Base-by-base conservation (phyloP, 2,113 vertebrate genomes). In the Polypterus bichir region DNA sequence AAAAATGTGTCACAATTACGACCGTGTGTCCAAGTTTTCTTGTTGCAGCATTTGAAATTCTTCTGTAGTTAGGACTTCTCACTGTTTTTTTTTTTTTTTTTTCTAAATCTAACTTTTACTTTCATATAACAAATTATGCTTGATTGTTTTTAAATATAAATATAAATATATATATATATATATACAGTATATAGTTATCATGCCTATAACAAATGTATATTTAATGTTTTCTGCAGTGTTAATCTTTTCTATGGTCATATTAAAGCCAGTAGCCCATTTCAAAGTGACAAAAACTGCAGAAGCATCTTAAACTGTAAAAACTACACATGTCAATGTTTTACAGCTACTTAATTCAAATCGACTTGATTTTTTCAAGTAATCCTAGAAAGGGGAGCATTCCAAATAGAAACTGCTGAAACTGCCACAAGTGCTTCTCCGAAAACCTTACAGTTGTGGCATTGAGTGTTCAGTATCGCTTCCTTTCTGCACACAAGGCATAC, bases 341-440 rank as follows among this genome's bases (percentile, higher is more conserved):
- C 96, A 98, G 93, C 94, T 92, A 89, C 92, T 94, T 93, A 98
- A 97, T 97, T 97, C 91, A 93, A 97, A 96, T 94, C 97, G 96
- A 98, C 93, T 97, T 98, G 94, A 90, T 95, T 98, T 96, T 97
- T 97, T 96, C 92, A 97, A 97, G 96, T 98, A 93, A 96, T 88
- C 93, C 93, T 97, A 95, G 96, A 95, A 94, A 90, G 95, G 92
- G 94, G 94, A 91, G 88, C 90, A 88, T 80, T 93, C 91, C 88
- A 87, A 93, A 95, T 98, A 98, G 94, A 93, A 93, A 97, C 96
- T 87, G 92, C 96, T 94, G 96, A 97, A 89, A 94, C 93, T 91
- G 93, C 94, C 93, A 92, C 93, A 88, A 87, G 93, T 91, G 93
- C 92, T 79, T 94, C 94, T 90, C 91, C 90, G 94, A 93, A 94